A percentile compares a stretch with the other conserved stretches of the same genome.
These are phyloP conservation scores for Bombylius major DNA, from an alignment of 2,888 invertebrate species.

Conservation along the genomic window DNA sequence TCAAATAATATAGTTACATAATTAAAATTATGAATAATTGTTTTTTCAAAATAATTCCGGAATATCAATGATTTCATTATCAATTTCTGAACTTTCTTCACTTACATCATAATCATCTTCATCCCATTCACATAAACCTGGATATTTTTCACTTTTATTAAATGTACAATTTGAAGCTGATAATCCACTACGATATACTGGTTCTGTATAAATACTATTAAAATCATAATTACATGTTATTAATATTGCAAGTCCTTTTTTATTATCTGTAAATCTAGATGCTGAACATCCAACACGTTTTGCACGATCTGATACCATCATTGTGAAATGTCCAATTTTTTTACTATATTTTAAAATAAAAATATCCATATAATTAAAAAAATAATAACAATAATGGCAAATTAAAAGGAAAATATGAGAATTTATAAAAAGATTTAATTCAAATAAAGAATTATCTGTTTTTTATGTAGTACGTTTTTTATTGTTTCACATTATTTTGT, in stretches of 20 bases:
- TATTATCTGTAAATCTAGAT: slow-evolving; percentile 19
- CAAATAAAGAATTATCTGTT: too few relatives aligned
- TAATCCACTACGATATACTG: slow-evolving; percentile 25
- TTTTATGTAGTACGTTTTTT: too few relatives aligned
- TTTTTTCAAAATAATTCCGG: too few relatives aligned
- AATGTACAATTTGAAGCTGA: slow-evolving; percentile 25
- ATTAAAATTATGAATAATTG: too few relatives aligned
- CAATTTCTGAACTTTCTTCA: slow-evolving; percentile 20
- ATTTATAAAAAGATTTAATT: too few relatives aligned
- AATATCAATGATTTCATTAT: too few relatives aligned
- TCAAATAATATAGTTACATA: too few relatives aligned
- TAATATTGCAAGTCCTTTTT: slow-evolving; percentile 19
- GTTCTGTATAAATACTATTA: slow-evolving; percentile 26
- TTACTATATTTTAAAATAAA: slow-evolving; percentile 19
- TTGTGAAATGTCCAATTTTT: slow-evolving; percentile 32
- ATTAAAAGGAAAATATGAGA: too few relatives aligned
- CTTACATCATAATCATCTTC: slow-evolving; percentile 19
- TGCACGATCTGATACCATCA: slow-evolving; percentile 28
- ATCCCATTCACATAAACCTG: slow-evolving; percentile 29
- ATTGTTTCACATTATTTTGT: too few relatives aligned
- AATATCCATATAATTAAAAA: neutral
- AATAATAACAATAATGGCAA: neutral
- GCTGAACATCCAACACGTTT: slow-evolving; percentile 32
- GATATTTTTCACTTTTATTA: slow-evolving; percentile 23
- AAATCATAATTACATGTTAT: slow-evolving; percentile 34